These are phyloP conservation scores for Odontamblyopus rebecca DNA, from an alignment of 2,797 vertebrate species.

Conservation along the genomic window DNA sequence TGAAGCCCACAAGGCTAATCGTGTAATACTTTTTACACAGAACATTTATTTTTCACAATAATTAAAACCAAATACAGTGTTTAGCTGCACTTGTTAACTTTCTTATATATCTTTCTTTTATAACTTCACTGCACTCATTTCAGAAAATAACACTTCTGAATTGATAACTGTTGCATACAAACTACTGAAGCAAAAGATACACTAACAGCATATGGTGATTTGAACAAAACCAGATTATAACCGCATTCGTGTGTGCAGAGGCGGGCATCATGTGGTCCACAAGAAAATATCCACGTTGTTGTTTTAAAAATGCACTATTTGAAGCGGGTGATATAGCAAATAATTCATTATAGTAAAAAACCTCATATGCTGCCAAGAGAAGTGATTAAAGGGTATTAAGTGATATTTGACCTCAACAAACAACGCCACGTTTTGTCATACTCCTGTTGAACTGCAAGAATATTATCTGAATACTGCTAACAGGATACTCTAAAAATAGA, in stretches of 20 bases:
- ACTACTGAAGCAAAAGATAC: slow-evolving; percentile 26
- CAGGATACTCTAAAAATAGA: too few species aligned
- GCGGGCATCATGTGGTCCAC: too few species aligned
- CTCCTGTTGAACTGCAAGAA: too few species aligned
- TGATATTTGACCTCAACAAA: not conserved
- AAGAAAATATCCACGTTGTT: too few species aligned
- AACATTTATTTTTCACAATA: slow-evolving; percentile 49
- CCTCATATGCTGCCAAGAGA: not conserved
- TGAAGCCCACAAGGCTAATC: slow-evolving; percentile 65
- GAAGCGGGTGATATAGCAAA: not conserved
- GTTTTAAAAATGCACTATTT: too few species aligned
- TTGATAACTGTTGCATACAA: slow-evolving; percentile 35
- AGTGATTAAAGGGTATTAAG: not conserved
- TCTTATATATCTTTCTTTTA: slow-evolving; percentile 28
- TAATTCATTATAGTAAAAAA: not conserved
- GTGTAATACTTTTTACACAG: slow-evolving; percentile 58
- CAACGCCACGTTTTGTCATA: too few species aligned
- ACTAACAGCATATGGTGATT: slow-evolving; percentile 31
- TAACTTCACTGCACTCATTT: slow-evolving; percentile 28
- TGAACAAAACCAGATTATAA: not conserved
- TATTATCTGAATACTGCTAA: too few species aligned
- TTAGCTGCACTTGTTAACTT: slow-evolving; percentile 30
- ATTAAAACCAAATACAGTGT: slow-evolving; percentile 45
- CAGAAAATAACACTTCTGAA: slow-evolving; percentile 32
- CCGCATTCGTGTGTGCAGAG: not conserved